Conservation (phyloP, 2,888 invertebrate species). For the Gasteruption jaculator region DNA sequence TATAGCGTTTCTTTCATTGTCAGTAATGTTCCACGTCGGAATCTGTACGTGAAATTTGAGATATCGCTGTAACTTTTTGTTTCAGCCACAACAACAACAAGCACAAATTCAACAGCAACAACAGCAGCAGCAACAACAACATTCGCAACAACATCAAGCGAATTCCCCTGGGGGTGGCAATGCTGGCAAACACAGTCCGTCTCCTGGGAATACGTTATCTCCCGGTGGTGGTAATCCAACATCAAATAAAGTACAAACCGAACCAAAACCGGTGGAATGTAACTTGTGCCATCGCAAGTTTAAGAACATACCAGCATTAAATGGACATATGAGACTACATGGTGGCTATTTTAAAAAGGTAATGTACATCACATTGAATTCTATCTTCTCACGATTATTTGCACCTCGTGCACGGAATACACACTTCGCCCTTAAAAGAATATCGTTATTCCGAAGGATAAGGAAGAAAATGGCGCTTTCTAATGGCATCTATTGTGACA, state of each 20-base stretch:
- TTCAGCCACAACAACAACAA: constrained; percentile 28
- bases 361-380: no score
- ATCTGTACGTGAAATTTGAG: constrained; percentile 2
- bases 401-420: no score
- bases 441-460: no score
- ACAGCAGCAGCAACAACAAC: constrained; percentile 36
- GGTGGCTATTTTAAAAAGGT: constrained; percentile 96
- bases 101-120: constrained; percentile 34
- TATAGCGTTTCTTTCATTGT: constrained; percentile 8
- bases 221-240: constrained; percentile 44
- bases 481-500: no score
- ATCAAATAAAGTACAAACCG: constrained; percentile 54
- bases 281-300: constrained; percentile 93
- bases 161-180: constrained; percentile 45
- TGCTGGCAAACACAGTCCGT: constrained; percentile 43
- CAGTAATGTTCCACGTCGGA: neutral
- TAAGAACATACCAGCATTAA: constrained; percentile 95
- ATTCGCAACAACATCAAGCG: constrained; percentile 37
- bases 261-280: constrained; percentile 88
- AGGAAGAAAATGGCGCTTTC: no score
- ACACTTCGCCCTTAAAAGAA: no score
- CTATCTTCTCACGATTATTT: no score
- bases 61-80: constrained; percentile 3
- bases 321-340: constrained; percentile 97
- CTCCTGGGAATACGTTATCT: constrained; percentile 41